Conservation (phyloP, 2,888 invertebrate genomes). For the Phortica okadai region DNA sequence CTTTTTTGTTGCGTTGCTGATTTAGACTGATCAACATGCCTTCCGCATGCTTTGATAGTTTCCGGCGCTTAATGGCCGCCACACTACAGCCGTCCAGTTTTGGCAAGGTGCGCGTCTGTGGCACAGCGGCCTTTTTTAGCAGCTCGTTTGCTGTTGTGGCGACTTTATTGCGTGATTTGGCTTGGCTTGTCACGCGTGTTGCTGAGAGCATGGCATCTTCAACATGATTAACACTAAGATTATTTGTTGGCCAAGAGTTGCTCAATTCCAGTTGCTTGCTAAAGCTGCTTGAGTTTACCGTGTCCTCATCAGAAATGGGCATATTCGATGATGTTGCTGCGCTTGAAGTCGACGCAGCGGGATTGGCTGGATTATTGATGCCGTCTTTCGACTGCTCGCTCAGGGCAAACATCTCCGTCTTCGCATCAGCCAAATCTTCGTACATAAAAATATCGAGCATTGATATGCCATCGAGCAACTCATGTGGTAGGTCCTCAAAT, state of each 20-base stretch:
- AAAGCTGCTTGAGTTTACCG: constrained; percentile 65
- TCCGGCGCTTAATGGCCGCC: constrained; percentile 82
- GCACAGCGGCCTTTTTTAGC: constrained; percentile 53
- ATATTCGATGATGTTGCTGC: constrained; percentile 44
- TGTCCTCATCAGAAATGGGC: constrained; percentile 66
- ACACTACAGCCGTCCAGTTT: constrained; percentile 64
- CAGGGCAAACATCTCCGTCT: constrained; percentile 78
- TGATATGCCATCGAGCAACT: constrained; percentile 88
- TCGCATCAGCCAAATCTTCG: constrained; percentile 79
- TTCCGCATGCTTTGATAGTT: constrained; percentile 78
- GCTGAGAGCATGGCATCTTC: constrained; percentile 74
- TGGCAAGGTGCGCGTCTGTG: constrained; percentile 58
- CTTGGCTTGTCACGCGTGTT: constrained; percentile 61
- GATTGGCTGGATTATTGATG: constrained; percentile 62
- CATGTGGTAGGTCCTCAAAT: constrained; percentile 89
- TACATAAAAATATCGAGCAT: constrained; percentile 90
- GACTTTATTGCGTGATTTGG: constrained; percentile 54
- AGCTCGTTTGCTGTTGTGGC: constrained; percentile 41
- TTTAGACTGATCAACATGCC: constrained; percentile 72
- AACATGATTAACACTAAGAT: constrained; percentile 59
- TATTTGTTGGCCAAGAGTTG: constrained; percentile 66
- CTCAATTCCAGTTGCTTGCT: constrained; percentile 65
- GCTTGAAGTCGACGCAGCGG: constrained; percentile 16
- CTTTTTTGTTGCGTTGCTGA: constrained; percentile 63
- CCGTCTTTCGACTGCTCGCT: constrained; percentile 76